These are phyloP conservation scores for Eubasilissa regina DNA, from an alignment of 1,140 invertebrate species.

Conservation along the genomic window DNA sequence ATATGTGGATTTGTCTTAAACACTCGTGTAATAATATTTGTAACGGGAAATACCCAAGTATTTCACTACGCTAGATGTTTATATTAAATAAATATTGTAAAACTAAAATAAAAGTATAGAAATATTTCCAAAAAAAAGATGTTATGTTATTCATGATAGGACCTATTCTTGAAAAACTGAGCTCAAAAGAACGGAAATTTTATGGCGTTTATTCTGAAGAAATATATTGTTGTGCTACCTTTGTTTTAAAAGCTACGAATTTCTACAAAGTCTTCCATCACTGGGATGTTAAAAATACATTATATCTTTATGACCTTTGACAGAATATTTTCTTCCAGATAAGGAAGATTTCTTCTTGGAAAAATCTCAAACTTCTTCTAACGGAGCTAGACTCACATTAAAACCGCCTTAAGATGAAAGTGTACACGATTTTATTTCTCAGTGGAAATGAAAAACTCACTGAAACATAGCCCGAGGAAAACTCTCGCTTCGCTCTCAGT, in stretches of 20 bases:
- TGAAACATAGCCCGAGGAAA: not conserved
- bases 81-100: too few relatives aligned
- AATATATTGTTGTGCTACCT: not conserved
- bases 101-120: too few relatives aligned
- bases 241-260: not conserved
- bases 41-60: too few relatives aligned
- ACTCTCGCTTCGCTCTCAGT: not conserved
- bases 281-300: slow-evolving; percentile 14
- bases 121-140: too few relatives aligned
- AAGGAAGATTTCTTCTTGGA: not conserved
- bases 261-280: slow-evolving; percentile 13
- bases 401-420: not conserved
- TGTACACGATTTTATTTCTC: slow-evolving; percentile 7
- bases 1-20: too few relatives aligned
- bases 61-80: too few relatives aligned
- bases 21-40: too few relatives aligned
- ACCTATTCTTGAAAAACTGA: too few relatives aligned
- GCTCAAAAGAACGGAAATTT: too few relatives aligned
- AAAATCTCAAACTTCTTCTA: slow-evolving; percentile 11
- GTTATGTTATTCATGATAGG: too few relatives aligned
- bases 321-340: slow-evolving; percentile 26
- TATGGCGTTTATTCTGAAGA: too few relatives aligned
- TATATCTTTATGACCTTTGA: slow-evolving; percentile 23
- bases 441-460: not conserved
- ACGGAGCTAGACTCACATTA: slow-evolving; percentile 3